Conservation (phyloP, 1,140 invertebrate genomes). For the Tenebrio molitor region DNA sequence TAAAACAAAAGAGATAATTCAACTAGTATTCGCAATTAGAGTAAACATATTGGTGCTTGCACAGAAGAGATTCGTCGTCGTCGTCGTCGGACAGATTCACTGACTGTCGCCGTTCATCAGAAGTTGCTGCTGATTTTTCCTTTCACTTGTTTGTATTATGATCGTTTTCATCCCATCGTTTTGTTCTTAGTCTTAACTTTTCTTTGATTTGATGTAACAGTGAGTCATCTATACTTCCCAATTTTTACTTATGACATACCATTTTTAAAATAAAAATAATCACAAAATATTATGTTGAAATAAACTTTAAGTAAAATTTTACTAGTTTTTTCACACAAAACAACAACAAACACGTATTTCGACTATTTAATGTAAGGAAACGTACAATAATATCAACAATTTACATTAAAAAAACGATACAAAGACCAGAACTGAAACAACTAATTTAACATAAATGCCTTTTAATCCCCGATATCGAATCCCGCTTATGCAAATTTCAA, state of each 20-base stretch:
- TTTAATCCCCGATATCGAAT: neutral
- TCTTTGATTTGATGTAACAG: constrained; percentile 13
- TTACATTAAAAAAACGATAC: constrained; percentile 20
- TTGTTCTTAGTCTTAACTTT: neutral
- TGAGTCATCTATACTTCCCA: constrained; percentile 18
- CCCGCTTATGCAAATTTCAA: constrained; percentile 66
- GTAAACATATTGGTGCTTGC: constrained; percentile 51
- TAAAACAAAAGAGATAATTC: constrained; percentile 23
- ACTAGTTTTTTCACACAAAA: constrained; percentile 22
- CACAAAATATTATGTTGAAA: constrained; percentile 35
- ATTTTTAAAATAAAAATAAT: constrained; percentile 34
- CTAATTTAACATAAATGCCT: constrained; percentile 14
- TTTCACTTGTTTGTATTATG: constrained; percentile 1
- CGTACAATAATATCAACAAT: neutral
- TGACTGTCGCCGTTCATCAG: no score
- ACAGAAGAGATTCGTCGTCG: no score
- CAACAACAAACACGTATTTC: neutral
- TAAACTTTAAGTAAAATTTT: constrained; percentile 37
- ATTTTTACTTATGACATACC: constrained; percentile 38
- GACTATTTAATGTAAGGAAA: neutral
- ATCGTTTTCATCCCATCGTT: constrained; percentile 13
- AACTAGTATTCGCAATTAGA: constrained; percentile 48
- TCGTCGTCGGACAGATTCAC: constrained; percentile 3
- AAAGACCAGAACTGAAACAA: constrained; percentile 11
- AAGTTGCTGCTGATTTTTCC: no score